These are phyloP conservation scores for Crotalus helleri DNA, from an alignment of 2,113 vertebrate genomes.

Conservation along the genomic window DNA sequence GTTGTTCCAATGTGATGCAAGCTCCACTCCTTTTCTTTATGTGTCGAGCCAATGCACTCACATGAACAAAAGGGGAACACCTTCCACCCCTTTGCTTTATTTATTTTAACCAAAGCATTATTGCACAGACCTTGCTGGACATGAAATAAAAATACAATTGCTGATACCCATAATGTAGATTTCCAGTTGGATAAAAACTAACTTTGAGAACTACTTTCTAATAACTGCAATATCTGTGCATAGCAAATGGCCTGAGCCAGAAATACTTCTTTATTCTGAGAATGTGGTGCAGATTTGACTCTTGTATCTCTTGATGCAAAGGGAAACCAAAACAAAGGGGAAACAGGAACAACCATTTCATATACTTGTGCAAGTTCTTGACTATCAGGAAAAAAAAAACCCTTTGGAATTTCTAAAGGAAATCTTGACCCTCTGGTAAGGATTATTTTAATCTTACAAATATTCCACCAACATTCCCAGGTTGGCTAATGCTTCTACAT, in stretches of 20 bases:
- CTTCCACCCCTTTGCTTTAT: not conserved
- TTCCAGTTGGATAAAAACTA: not conserved
- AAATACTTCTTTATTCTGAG: constrained; percentile 1
- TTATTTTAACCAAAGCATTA: not conserved
- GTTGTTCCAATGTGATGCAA: not conserved
- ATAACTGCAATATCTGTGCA: not conserved
- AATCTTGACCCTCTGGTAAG: not conserved
- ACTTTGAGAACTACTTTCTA: not conserved
- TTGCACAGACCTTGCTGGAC: not conserved
- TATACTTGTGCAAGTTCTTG: not conserved
- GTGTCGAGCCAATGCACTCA: not conserved
- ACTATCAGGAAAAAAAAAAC: not conserved
- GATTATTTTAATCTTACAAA: not conserved
- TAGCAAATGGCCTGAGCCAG: not conserved
- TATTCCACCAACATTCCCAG: constrained; percentile 1
- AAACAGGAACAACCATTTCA: not conserved
- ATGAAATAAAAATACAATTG: not conserved
- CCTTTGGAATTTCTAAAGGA: not conserved
- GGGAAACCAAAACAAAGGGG: not conserved
- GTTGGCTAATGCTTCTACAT: not conserved
- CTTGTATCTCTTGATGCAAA: not conserved
- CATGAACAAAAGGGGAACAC: not conserved
- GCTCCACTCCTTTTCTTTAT: not conserved
- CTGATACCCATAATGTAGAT: not conserved
- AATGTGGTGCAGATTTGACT: not conserved